Percentiles rank a stretch among this genome's conserved stretches.
Evolutionary conservation across 2,797 vertebrate species (phyloP).

Genomic region (Enteromius paludinosus): DNA sequence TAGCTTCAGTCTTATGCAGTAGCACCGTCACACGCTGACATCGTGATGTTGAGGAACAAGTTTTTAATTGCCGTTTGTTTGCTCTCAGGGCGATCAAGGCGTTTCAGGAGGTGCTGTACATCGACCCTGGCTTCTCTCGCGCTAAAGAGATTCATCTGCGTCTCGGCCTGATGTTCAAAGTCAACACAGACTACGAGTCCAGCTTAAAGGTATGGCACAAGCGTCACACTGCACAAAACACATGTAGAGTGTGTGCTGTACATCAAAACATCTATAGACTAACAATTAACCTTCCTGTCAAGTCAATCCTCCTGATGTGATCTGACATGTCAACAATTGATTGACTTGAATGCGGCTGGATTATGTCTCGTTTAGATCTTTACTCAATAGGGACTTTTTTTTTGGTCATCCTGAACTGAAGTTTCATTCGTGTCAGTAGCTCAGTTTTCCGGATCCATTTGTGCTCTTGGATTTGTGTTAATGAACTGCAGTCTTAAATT

Average conservation of each 20-base stretch:
- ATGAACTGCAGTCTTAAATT: not conserved
- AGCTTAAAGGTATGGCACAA: constrained; percentile 90
- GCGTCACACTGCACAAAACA: not conserved
- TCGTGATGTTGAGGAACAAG: not conserved
- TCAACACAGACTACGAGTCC: constrained; percentile 96
- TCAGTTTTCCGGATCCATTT: not conserved
- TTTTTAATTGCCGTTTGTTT: not conserved
- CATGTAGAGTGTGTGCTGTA: not conserved
- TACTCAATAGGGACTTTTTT: not conserved
- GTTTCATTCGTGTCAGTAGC: not conserved
- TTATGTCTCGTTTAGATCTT: not conserved
- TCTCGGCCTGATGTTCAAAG: constrained; percentile 98
- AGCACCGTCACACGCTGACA: too few species aligned
- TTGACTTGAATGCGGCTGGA: not conserved
- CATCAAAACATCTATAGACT: not conserved
- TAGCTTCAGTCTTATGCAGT: too few species aligned
- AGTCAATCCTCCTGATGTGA: not conserved
- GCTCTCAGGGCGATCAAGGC: constrained; percentile 93
- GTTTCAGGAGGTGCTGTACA: constrained; percentile 98
- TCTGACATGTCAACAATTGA: not conserved
- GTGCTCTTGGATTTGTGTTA: not conserved
- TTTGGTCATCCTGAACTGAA: not conserved
- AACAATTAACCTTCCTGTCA: not conserved
- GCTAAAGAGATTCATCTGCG: constrained; percentile 97
- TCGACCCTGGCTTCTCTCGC: constrained; percentile 92